Base-by-base conservation (phyloP, 2,888 invertebrate genomes). In the Nomada goodeniana region DNA sequence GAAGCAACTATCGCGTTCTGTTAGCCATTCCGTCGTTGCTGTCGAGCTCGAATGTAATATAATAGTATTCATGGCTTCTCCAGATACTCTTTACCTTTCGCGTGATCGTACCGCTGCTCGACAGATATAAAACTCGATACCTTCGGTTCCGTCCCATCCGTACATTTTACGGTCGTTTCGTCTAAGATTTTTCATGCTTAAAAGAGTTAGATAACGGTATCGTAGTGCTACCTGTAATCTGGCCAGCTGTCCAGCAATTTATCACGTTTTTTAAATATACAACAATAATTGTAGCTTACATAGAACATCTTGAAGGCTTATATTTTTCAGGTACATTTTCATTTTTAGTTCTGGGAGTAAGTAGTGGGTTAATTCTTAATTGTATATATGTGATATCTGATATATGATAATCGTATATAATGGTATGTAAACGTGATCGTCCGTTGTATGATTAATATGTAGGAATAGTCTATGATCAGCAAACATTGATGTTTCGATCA, bases 91-190 rank as follows among this genome's bases (percentile, higher is more conserved):
- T 63, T 42, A 42, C 36, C 52, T 42, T 77, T 53, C 68, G 2
- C 26, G 47, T 4, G 53, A 18, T 15, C 50, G 9, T 52, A n/a
- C 36, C 20, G 26, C 63, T n/a, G 3, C 9, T 4, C 4, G 36
- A 42, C 50, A 7, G n/a, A 26, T 42, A 42, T 20, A 52, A 72
- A 50, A 65, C 2, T 47, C 11, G 1, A 13, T 18, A 4, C 52
- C 60, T 15, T 68, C 61, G 70, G 47, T 47, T 7, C n/a, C n/a
- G 9, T 13, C 53, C 1, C 13, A 29, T 42, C 36, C 7, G n/a
- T 44, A 1, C 18, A 68, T 5, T 70, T 79, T 65, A 75, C 23
- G 69, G 64, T 64, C 76, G 76, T 44, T 44, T 44, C 42, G n/a
- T 65, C 13, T 15, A n/a, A 9, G 7, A 69, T 69, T 75, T 69